Evolutionary conservation across 1,140 invertebrate species (phyloP).

Genomic region (Rhopalosiphum maidis): DNA sequence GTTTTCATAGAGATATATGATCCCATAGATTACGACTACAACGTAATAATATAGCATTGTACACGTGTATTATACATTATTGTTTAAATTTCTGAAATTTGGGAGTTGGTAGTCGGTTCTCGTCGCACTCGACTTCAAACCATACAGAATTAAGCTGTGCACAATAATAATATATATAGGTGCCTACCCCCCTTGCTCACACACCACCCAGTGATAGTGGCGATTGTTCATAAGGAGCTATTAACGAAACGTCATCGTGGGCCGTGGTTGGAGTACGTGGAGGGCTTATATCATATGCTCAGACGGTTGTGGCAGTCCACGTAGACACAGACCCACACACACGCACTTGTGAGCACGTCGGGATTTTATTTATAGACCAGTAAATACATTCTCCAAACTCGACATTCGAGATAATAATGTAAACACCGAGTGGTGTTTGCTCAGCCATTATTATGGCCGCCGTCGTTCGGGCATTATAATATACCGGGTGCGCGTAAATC

Average conservation of each 20-base stretch:
- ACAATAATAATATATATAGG: background rate
- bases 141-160: background rate
- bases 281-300: slow-evolving; percentile 14
- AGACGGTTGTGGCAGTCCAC: background rate
- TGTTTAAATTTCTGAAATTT: background rate
- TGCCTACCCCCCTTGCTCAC: background rate
- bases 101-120: background rate
- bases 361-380: slow-evolving; percentile 46
- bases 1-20: background rate
- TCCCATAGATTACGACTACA: background rate
- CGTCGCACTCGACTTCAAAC: background rate
- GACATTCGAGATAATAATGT: slow-evolving; percentile 40
- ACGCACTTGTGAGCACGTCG: background rate
- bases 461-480: slow-evolving; percentile 15
- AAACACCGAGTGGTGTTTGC: slow-evolving; percentile 49
- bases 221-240: slow-evolving; percentile 2
- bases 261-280: background rate
- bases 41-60: background rate
- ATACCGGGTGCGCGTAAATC: slow-evolving; percentile 43
- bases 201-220: background rate
- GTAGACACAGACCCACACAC: background rate
- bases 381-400: slow-evolving; percentile 24
- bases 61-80: background rate
- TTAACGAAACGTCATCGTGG: background rate
- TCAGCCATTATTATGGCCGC: slow-evolving; percentile 27